Evolutionary conservation across 2,797 vertebrate genomes (phyloP).

Genomic region (Gymnothorax reevesii): DNA sequence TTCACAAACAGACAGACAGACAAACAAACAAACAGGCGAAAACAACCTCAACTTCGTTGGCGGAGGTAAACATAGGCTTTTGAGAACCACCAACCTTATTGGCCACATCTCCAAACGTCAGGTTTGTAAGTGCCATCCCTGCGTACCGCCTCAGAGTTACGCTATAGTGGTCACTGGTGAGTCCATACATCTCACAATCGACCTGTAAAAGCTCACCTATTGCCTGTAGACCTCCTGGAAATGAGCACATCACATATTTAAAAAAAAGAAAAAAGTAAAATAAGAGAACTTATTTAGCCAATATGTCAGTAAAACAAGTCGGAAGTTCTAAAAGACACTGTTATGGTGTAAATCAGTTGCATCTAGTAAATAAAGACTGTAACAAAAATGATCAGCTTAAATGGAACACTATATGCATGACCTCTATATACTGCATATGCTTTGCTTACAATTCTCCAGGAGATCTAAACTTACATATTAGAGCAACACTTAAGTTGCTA

Average conservation of each 20-base stretch:
- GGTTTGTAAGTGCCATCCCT: conserved; percentile 96
- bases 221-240: conserved; percentile 90
- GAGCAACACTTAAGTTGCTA: too few relatives aligned
- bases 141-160: conserved; percentile 92
- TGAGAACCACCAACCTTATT: conserved; percentile 83
- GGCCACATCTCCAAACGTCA: conserved; percentile 97
- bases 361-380: not conserved
- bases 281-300: not conserved
- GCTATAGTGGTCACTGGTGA: conserved; percentile 94
- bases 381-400: not conserved
- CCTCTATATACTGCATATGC: not conserved
- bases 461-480: not conserved
- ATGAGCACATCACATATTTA: not conserved
- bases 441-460: not conserved
- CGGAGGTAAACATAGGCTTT: too few relatives aligned
- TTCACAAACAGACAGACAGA: too few relatives aligned
- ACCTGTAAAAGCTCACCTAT: conserved; percentile 96
- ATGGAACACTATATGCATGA: not conserved
- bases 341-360: not conserved
- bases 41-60: too few relatives aligned
- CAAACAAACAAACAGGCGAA: too few relatives aligned
- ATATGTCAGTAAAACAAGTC: not conserved
- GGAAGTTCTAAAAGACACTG: not conserved
- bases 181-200: conserved; percentile 97
- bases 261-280: too few relatives aligned